phyloP scores from a whole-genome alignment of 2,888 invertebrate genomes.

The Lasioglossum zephyrum region DNA sequence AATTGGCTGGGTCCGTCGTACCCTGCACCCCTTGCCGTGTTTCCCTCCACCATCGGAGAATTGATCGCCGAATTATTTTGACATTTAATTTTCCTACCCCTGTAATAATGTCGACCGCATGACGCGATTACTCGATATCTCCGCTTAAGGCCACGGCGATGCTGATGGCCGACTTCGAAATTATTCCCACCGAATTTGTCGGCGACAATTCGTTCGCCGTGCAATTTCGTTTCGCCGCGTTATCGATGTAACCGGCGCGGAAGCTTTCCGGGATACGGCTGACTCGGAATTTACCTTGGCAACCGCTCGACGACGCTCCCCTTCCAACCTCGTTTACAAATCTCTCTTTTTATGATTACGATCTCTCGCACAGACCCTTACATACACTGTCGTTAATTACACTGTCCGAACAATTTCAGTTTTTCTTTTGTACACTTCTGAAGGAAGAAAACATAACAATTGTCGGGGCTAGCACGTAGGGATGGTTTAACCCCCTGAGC shows the following conservation, averaged over 20 bases:
- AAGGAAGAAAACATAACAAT: background rate
- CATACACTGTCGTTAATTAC: constrained; percentile 20
- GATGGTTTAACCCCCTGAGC: too few relatives aligned
- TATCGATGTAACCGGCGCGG: constrained; percentile 46
- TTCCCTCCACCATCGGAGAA: constrained; percentile 29
- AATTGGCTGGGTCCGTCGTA: constrained; percentile 57
- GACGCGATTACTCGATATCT: background rate
- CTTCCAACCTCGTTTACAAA: background rate
- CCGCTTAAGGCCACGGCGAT: background rate
- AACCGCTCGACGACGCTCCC: background rate
- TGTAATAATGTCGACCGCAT: constrained; percentile 49
- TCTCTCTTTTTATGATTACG: constrained; percentile 32
- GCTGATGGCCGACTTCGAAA: constrained; percentile 46
- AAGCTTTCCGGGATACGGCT: constrained; percentile 24
- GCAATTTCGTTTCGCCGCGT: constrained; percentile 63
- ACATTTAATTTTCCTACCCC: constrained; percentile 68
- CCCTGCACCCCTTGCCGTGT: background rate
- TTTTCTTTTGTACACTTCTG: background rate
- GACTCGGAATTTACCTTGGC: constrained; percentile 42
- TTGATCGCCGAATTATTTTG: constrained; percentile 71
- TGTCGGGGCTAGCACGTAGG: too few relatives aligned
- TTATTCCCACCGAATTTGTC: constrained; percentile 68
- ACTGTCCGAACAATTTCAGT: background rate
- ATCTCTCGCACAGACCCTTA: background rate
- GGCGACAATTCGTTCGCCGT: constrained; percentile 63